Base-by-base conservation (phyloP, 1,140 invertebrate genomes). In the Lepidurus couesii region DNA sequence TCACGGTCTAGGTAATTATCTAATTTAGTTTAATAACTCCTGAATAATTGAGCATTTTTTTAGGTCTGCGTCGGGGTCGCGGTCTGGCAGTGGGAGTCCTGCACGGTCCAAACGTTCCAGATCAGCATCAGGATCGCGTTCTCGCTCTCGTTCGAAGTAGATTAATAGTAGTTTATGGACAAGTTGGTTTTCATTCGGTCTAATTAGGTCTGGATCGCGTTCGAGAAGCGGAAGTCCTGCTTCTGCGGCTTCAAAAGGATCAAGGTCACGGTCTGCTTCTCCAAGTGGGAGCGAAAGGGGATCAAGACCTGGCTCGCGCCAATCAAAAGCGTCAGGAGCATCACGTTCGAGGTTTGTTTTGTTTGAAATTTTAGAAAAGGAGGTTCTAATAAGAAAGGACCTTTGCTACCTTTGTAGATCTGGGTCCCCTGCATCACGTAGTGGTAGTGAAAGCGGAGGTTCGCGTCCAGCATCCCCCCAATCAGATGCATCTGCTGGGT, bases 121-220 rank as follows among this genome's bases (percentile, higher is more conserved):
- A 80, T 84, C 83, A 6, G 80, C 81, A 79, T 87, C 84, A 7
- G 81, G 83, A 78, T 86, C 84, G 7, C 80, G 80, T 44, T 81
- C 81, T 53, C 80, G 43, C 11, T 74, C 76, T 43, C 34, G 84
- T 75, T 81, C 80, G 24, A 74, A 80, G 77, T 85, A 82, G 24
- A 75, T 80, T 73, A 76, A 74, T 26, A 82, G 81, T 16, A 73
- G 81, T 44, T 82, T 81, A 43, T 47, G 80, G 78, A 83, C 82
- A 77, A 75, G 79, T 74, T 84, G 82, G 0, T 81, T 80, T 44
- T 87, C 85, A 0, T 81, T 82, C 45, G 84, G 84, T 7, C 81
- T 75, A 0, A 84, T 82, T 16, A 81, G 81, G 77, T 83, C 82
- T 7, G 80, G 81, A 78, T 82, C 81, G 79, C 45, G 80, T 79